Evolutionary conservation across 2,797 vertebrate species (phyloP).

Genomic region (Hapalemur alaotrensis): DNA sequence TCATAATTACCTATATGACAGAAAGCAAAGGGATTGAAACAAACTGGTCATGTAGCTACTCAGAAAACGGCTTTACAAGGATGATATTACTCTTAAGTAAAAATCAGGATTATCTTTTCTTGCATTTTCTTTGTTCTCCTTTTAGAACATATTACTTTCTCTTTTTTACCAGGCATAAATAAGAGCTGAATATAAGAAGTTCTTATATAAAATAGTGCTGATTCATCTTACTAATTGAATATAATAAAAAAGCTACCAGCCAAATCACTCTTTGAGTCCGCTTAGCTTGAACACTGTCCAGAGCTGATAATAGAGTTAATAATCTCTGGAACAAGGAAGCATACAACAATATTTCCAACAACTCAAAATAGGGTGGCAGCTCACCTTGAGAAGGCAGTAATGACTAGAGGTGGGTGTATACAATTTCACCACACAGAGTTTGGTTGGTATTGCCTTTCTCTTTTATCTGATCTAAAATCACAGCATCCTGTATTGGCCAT

Average conservation of each 20-base stretch:
- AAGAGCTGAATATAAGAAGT: slow-evolving; percentile 30
- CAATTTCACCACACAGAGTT: slow-evolving; percentile 2
- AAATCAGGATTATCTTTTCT: slow-evolving; percentile 4
- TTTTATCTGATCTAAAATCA: slow-evolving; percentile 26
- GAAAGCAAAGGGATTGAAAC: neutral
- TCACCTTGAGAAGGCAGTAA: slow-evolving; percentile 44
- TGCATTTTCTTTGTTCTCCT: slow-evolving; percentile 6
- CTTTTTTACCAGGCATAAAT: slow-evolving; percentile 27
- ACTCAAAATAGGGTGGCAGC: slow-evolving; percentile 35
- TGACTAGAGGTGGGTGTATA: neutral
- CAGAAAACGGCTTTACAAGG: neutral
- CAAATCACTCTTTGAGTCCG: slow-evolving; percentile 50
- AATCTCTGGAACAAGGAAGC: slow-evolving; percentile 36
- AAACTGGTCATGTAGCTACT: neutral
- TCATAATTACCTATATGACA: slow-evolving; percentile 23
- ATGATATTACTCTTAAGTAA: neutral
- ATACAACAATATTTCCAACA: neutral
- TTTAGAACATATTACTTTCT: neutral
- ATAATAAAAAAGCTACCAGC: slow-evolving; percentile 24
- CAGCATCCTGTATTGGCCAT: slow-evolving; percentile 28
- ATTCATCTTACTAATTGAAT: slow-evolving; percentile 67
- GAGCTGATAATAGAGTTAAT: slow-evolving; percentile 39
- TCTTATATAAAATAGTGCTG: slow-evolving; percentile 58
- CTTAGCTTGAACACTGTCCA: slow-evolving; percentile 60
- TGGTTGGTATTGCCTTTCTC: slow-evolving; percentile 47